Evolutionary conservation across 2,797 vertebrate species (phyloP), one percentile per base, ranked within the genome.

Genomic region (Champsocephalus gunnari): DNA sequence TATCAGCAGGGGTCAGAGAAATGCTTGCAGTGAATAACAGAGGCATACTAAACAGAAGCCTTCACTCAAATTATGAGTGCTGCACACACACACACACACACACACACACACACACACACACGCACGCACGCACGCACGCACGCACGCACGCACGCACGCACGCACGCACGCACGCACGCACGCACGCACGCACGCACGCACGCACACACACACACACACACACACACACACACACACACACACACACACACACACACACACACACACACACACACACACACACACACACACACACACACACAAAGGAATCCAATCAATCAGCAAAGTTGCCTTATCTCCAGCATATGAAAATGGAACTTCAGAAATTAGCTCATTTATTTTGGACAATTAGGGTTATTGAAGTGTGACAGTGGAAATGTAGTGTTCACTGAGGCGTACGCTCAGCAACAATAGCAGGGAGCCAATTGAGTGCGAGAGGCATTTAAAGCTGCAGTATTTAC

Each of bases 361-460:
- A 97, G 96, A 98, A 98, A 98, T 98, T 97, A 98, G 96, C 96
- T 98, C 95, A 98, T 99, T 99, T 97, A 97, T 97, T 98, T 97
- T 97, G 95, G 95, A 98, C 97, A 98, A 99, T 99, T 98, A 99
- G 96, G 97, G 96, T 96, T 98, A 99, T 97, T 98, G 97, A 96
- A 98, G 97, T 97, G 97, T 99, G 97, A 98, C 97, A 97, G 96
- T 95, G 94, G 96, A 97, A 97, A 96, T 98, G 96, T 96, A 96
- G 96, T 95, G 96, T 93, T 92, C 94, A 84, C 90, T 88, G 93
- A 95, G 96, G 96, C 96, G 92, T 96, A 89, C 91, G 94, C 94
- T 77, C 90, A 70, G 94, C 94, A 96, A 97, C 95, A 97, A 97
- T 95, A 10, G 85, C 94, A 64, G 87, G 93, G 90, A 93, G 90